These are phyloP conservation scores for Physella acuta DNA, from an alignment of 1,140 invertebrate species.

Conservation along the genomic window DNA sequence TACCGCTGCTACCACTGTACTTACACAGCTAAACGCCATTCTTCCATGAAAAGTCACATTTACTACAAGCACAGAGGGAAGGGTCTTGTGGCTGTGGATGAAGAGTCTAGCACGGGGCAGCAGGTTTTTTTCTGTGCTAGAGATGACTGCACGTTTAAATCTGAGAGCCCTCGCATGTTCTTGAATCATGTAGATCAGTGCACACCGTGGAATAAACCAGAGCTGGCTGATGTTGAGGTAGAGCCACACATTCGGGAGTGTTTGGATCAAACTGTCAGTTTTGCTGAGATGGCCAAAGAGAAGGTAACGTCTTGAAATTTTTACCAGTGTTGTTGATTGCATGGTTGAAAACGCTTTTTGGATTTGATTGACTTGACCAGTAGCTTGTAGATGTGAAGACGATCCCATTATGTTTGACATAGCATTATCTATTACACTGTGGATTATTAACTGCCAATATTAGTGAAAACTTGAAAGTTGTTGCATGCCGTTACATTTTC, in stretches of 20 bases:
- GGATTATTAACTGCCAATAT: no score
- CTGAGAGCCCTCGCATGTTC: conserved; percentile 39
- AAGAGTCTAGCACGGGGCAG: conserved; percentile 39
- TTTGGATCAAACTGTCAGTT: conserved; percentile 40
- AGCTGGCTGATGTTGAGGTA: conserved; percentile 29
- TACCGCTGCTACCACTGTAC: conserved; percentile 49
- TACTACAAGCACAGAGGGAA: conserved; percentile 39
- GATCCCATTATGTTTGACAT: no score
- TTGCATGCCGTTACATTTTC: no score
- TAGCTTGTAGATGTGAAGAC: no score
- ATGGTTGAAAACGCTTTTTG: conserved; percentile 4
- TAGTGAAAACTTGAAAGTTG: no score
- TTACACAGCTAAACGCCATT: conserved; percentile 33
- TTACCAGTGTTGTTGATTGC: neutral
- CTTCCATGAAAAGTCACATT: conserved; percentile 32
- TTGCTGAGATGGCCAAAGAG: conserved; percentile 29
- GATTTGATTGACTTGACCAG: no score
- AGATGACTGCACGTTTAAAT: conserved; percentile 44
- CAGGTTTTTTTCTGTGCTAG: conserved; percentile 47
- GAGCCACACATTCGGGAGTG: conserved; percentile 38
- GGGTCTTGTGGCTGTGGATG: conserved; percentile 43
- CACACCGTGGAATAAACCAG: conserved; percentile 41
- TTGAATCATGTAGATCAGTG: conserved; percentile 44
- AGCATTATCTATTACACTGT: no score
- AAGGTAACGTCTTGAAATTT: conserved; percentile 18